A percentile compares a stretch with the other conserved stretches of the same genome.
phyloP scores from a whole-genome alignment of 2,797 vertebrate species.

The Mionectes olivaceus region DNA sequence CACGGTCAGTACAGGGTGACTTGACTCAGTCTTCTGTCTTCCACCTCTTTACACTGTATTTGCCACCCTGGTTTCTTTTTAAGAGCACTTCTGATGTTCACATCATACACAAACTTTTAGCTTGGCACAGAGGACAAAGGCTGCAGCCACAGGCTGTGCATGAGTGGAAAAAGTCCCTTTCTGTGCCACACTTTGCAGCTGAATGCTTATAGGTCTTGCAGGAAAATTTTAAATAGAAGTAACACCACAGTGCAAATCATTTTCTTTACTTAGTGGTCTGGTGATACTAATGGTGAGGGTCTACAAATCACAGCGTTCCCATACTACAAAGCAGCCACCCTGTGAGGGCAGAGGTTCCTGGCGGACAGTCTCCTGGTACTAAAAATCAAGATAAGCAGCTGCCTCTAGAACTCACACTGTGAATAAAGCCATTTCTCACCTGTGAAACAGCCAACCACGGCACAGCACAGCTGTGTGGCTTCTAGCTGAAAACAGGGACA shows the following conservation, averaged over 20 bases:
- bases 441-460: neutral
- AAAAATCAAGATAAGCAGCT: neutral
- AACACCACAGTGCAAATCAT: neutral
- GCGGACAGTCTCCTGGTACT: neutral
- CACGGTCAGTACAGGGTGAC: too few relatives aligned
- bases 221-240: neutral
- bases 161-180: neutral
- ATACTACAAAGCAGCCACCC: neutral
- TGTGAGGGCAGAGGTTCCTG: neutral
- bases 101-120: neutral
- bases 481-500: neutral
- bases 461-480: fast-evolving
- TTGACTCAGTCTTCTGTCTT: neutral
- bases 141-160: neutral
- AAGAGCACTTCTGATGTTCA: neutral
- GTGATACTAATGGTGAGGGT: neutral
- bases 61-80: neutral
- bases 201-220: neutral
- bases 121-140: fast-evolving
- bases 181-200: neutral
- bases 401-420: neutral
- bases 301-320: neutral
- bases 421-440: neutral
- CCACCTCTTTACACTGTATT: neutral
- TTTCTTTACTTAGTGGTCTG: neutral